Base-by-base conservation (phyloP, 2,113 vertebrate species). In the Podilymbus podiceps region DNA sequence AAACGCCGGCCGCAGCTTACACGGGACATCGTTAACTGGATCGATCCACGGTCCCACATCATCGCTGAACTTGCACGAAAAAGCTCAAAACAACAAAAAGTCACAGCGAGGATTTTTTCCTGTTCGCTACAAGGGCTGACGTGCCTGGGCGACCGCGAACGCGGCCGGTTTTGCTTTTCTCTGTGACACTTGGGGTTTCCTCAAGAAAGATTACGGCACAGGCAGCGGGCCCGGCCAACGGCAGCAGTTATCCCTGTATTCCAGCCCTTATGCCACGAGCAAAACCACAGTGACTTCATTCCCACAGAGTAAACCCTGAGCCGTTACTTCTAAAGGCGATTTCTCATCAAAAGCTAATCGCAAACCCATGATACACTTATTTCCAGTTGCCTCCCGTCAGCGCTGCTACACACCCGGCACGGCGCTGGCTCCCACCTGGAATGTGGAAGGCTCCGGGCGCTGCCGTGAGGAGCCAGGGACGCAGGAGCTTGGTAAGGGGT, bases 31-130 rank as follows among this genome's bases (percentile, higher is more conserved):
- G 23, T 53, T 24, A 18, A 44, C 18, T 5, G 1, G 18, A 12
- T 3, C 0, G 3, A 3, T 1, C 5, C 0, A 0, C 1, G 4
- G 31, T 4, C 12, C 22, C 23, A 7, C 58, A 1, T 1, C 5
- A 0, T 3, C 33, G 0, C 1, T 5, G 11, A 20, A 53, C 6
- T 0, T 0, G 5, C 21, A 74, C 2, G 2, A 19, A 35, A 52
- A 40, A 42, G 2, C 11, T 27, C 17, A 0, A 0, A 49, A 9
- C 4, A 9, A 25, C 42, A 27, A 28, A 27, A 12, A n/a, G n/a
- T 2, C 23, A 2, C 56, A 8, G 31, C 0, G 3, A 71, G 74
- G 31, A 9, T 0, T 31, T 63, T 4, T 8, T 31, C 42, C 76
- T 4, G 21, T 10, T 40, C 5, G 8, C 6, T 4, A 2, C 52